These are phyloP conservation scores for Ruditapes philippinarum DNA, from an alignment of 1,140 invertebrate genomes.

Conservation along the genomic window DNA sequence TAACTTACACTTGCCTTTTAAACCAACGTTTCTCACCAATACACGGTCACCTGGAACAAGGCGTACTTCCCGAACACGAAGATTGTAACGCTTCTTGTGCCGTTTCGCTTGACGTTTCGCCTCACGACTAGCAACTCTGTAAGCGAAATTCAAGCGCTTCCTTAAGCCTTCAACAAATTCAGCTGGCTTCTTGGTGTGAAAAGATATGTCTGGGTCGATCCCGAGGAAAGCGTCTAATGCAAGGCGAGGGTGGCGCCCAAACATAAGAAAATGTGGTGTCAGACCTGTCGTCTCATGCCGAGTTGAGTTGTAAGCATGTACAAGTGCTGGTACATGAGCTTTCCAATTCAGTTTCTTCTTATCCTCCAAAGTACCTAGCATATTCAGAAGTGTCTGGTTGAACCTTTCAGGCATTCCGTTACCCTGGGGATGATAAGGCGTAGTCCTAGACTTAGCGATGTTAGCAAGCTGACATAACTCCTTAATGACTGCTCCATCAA, in stretches of 20 bases:
- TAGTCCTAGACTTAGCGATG: conserved; percentile 68
- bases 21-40: conserved; percentile 53
- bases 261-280: conserved; percentile 62
- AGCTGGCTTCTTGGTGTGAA: neutral
- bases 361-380: conserved; percentile 73
- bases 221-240: conserved; percentile 14
- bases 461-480: conserved; percentile 66
- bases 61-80: conserved; percentile 5
- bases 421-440: conserved; percentile 71
- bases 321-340: conserved; percentile 44
- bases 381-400: conserved; percentile 63
- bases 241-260: conserved; percentile 65
- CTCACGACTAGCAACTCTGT: conserved; percentile 12
- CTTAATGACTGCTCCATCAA: conserved; percentile 63
- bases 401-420: conserved; percentile 71
- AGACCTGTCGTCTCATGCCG: conserved; percentile 51
- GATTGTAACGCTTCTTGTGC: conserved; percentile 47
- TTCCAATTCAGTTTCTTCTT: conserved; percentile 68
- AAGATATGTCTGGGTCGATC: neutral
- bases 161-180: conserved; percentile 30
- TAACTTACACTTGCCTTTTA: conserved; percentile 34
- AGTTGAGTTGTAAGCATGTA: conserved; percentile 66
- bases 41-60: conserved; percentile 54
- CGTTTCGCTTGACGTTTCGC: neutral
- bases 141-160: conserved; percentile 11